A percentile compares a stretch with the other conserved stretches of the same genome.
These are phyloP conservation scores for Spilarctia lutea DNA, from an alignment of 2,888 invertebrate species.

Conservation along the genomic window DNA sequence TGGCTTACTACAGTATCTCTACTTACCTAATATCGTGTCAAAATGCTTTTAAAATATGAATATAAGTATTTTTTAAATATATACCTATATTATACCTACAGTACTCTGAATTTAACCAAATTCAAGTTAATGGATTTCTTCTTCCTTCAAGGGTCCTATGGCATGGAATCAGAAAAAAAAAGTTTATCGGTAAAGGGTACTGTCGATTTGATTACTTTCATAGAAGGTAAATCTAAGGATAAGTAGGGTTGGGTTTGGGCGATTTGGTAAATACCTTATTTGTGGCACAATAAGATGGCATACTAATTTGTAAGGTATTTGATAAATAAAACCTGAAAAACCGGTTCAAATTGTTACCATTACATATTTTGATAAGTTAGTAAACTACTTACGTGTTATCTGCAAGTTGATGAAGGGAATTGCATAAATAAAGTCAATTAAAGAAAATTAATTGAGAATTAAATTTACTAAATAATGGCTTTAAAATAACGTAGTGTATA, in stretches of 20 bases:
- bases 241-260: slow-evolving; percentile 48
- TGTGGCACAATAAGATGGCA: slow-evolving; percentile 37
- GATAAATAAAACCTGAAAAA: neutral
- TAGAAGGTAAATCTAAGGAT: slow-evolving; percentile 54
- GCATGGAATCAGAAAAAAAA: slow-evolving; percentile 53
- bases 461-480: neutral
- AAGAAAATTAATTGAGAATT: neutral
- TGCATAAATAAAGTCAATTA: neutral
- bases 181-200: slow-evolving; percentile 52
- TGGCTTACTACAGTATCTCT: neutral
- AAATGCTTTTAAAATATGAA: neutral
- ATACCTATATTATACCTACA: no score
- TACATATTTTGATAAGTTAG: neutral
- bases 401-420: neutral
- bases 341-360: neutral
- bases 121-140: slow-evolving; percentile 51
- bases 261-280: slow-evolving; percentile 52
- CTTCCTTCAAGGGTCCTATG: slow-evolving; percentile 35
- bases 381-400: neutral
- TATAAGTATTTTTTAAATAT: neutral
- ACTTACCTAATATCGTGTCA: neutral
- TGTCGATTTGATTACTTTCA: slow-evolving; percentile 59
- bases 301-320: slow-evolving; percentile 17
- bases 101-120: slow-evolving; percentile 7
- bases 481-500: neutral